Evolutionary conservation across 2,797 vertebrate species (phyloP), one percentile per base, ranked within the genome.

Genomic region (Dicrostonyx torquatus): DNA sequence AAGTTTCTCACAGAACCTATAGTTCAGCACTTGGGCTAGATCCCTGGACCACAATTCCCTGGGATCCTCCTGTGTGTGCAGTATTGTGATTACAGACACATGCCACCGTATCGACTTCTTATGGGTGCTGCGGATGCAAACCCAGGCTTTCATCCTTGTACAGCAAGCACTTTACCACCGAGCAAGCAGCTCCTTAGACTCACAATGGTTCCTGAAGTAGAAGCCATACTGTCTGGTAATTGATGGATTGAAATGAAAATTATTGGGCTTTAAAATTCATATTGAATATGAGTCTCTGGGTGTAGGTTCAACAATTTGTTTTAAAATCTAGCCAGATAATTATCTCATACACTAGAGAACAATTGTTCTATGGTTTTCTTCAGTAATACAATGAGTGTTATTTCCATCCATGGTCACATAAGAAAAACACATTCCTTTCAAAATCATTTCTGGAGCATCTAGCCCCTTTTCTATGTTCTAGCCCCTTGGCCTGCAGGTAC

Each of bases 381-480:
- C 31, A 62, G 15, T n/a, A 70, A 37, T 75, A 93, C 76, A 85
- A 31, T 68, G 78, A 73, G 15, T 75, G 31, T 13, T 31, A 92
- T 72, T 93, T 91, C 83, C 82, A 5, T 48, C 43, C 55, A 75
- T 9, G 70, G 26, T 43, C 75, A 80, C 45, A 22, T 77, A n/a
- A 88, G 53, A 79, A 93, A 90, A 70, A 73, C 60, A 43, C 2
- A 64, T 80, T 91, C 1, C n/a, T 89, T 93, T 94, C 40, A 66
- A 93, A 93, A 53, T 34, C 50, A 83, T 43, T 34, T 89, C 66
- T 72, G 73, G 31, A 92, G 17, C 24, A 91, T 53, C 80, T 90
- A 6, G 58, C 17, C 40, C 40, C 15, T 31, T 83, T 40, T 83
- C n/a, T 90, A 9, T 85, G 55, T 66, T 66, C 34, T 48, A 72